phyloP scores from a whole-genome alignment of 2,888 invertebrate genomes.

The Oscheius sp. region DNA sequence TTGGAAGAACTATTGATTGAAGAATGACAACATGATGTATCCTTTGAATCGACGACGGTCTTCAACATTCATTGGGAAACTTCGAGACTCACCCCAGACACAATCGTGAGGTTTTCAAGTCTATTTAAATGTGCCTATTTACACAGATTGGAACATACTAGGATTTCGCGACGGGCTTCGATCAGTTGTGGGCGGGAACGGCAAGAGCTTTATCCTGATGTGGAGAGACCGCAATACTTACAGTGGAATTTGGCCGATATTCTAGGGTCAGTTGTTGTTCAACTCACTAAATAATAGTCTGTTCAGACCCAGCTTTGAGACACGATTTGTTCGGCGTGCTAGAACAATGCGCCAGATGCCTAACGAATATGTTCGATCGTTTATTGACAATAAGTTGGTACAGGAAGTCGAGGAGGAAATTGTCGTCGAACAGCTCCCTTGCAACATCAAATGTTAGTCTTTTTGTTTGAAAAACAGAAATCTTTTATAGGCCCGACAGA shows the following conservation, averaged over 20 bases:
- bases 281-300: background rate
- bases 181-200: conserved; percentile 36
- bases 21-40: conserved; percentile 28
- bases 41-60: conserved; percentile 39
- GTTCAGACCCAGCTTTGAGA: conserved; percentile 21
- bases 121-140: background rate
- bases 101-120: background rate
- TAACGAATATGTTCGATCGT: conserved; percentile 61
- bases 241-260: conserved; percentile 36
- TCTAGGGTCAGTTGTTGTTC: conserved; percentile 22
- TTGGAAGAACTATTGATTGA: background rate
- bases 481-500: conserved; percentile 52
- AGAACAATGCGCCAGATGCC: conserved; percentile 63
- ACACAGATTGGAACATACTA: conserved; percentile 19
- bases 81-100: conserved; percentile 16
- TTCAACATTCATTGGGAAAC: conserved; percentile 36
- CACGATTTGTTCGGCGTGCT: conserved; percentile 55
- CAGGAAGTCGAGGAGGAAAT: conserved; percentile 58
- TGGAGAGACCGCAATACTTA: conserved; percentile 27
- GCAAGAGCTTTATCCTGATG: background rate
- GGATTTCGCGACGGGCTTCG: conserved; percentile 23
- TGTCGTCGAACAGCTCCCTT: conserved; percentile 59
- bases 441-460: conserved; percentile 57
- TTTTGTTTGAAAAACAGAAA: background rate
- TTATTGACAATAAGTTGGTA: conserved; percentile 63